Base-by-base conservation (phyloP, 2,888 invertebrate genomes). In the Acronicta psi region DNA sequence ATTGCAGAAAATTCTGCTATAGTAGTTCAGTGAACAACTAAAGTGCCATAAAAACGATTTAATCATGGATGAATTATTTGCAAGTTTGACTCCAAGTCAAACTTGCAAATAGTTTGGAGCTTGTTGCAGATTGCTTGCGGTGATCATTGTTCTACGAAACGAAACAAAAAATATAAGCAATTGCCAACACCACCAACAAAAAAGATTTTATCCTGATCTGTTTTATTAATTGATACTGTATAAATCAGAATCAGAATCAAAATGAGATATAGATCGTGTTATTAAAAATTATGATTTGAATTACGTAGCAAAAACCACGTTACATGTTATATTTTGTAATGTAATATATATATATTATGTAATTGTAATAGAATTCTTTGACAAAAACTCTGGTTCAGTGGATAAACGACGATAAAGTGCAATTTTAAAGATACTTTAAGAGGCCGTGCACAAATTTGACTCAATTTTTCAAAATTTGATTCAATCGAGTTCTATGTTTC, bases 41-140 rank as follows among this genome's bases (percentile, higher is more conserved):
- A 67, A 73, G 57, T 66, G 64, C 54, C 69, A 82, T 66, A 89
- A 89, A 88, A 90, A 89, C 86, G 80, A 90, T 88, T 83, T 89
- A 90, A 90, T 89, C 71, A 88, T 77, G 86, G 80, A n/a, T n/a
- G n/a, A n/a, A n/a, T n/a, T n/a, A n/a, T n/a, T n/a, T n/a, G n/a
- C n/a, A n/a, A n/a, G n/a, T n/a, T n/a, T n/a, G n/a, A 77, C 81
- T 78, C 50, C 57, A 69, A 69, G 72, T 70, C 62, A 66, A 77
- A 72, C 76, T 72, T 71, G 61, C 50, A 69, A 78, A 72, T 69
- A 63, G 68, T 80, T 78, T 57, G 49, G 51, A 75, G 64, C 77
- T 62, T 65, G 77, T 77, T 73, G 59, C 43, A 55, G 68, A 69
- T 77, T 76, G 69, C 55, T 64, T 68, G 60, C 69, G 65, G 62